Evolutionary conservation across 2,888 invertebrate genomes (phyloP).

Genomic region (Athalia rosae): DNA sequence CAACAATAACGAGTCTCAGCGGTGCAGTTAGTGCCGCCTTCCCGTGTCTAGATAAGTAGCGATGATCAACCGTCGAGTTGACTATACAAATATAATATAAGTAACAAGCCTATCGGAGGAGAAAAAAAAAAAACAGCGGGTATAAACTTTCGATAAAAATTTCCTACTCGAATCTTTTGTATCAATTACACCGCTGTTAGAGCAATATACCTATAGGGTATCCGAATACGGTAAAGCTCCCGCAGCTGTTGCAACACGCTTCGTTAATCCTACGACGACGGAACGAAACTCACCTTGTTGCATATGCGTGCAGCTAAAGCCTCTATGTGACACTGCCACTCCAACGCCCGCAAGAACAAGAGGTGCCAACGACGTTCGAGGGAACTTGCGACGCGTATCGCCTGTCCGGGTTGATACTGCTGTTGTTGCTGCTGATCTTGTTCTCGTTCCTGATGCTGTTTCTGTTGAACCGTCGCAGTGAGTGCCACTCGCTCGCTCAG

Average conservation of each 20-base stretch:
- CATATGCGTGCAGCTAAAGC: constrained; percentile 83
- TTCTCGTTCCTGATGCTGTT: constrained; percentile 47
- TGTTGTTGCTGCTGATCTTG: constrained; percentile 57
- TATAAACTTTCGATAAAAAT: no score
- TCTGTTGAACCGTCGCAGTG: constrained; percentile 49
- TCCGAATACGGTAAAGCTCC: no score
- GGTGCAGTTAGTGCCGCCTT: neutral
- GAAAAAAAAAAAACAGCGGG: no score
- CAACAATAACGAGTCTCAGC: no score
- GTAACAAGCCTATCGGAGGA: no score
- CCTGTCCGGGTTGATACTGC: constrained; percentile 62
- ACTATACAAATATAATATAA: no score
- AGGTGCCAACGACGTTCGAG: constrained; percentile 93
- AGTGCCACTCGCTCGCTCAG: constrained; percentile 80
- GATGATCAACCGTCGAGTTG: no score
- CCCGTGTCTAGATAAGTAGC: neutral
- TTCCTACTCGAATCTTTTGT: no score
- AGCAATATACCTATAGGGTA: no score
- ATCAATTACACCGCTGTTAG: no score
- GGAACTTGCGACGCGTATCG: constrained; percentile 79
- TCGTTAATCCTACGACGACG: constrained; percentile 12
- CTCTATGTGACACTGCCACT: constrained; percentile 95
- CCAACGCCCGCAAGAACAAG: constrained; percentile 90
- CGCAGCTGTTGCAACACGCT: neutral
- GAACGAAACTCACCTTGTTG: constrained; percentile 77